These are phyloP conservation scores for Trematocara marginatum DNA, from an alignment of 2,113 vertebrate species.

Conservation along the genomic window DNA sequence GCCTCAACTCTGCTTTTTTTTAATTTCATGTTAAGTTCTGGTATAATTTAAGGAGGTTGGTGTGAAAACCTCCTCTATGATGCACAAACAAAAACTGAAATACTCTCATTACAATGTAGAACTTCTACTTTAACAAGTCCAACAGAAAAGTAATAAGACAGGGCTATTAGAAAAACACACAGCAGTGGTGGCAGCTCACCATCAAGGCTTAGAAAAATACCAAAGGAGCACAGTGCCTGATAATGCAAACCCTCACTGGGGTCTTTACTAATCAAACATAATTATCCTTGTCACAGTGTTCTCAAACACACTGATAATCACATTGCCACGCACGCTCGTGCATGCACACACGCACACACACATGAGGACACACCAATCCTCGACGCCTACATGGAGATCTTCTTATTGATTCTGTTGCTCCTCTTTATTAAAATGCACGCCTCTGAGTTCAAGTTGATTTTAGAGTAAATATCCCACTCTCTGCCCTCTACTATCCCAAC, in stretches of 20 bases:
- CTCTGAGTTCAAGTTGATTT: constrained; percentile 36
- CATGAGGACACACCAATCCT: constrained; percentile 2
- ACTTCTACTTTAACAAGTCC: constrained; percentile 2
- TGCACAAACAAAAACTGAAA: neutral
- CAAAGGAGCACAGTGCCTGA: constrained; percentile 37
- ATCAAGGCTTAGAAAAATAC: constrained; percentile 31
- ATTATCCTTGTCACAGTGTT: constrained; percentile 56
- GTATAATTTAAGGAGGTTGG: neutral
- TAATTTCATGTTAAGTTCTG: neutral
- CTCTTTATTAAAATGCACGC: constrained; percentile 22
- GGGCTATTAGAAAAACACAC: constrained; percentile 18
- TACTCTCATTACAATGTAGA: constrained; percentile 5
- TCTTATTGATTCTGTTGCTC: constrained; percentile 26
- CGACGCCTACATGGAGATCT: constrained; percentile 2
- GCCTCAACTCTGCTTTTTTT: neutral
- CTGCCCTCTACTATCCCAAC: neutral
- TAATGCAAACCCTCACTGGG: constrained; percentile 46
- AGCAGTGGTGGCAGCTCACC: constrained; percentile 2
- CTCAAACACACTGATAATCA: constrained; percentile 51
- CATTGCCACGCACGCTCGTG: neutral
- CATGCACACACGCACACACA: neutral
- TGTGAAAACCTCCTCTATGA: neutral
- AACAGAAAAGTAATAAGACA: neutral
- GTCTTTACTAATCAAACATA: constrained; percentile 65
- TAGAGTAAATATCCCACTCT: constrained; percentile 40